A percentile compares a stretch with the other conserved stretches of the same genome.
Conservation (phyloP, 2,797 vertebrate species). For the Aldrovandia affinis region DNA sequence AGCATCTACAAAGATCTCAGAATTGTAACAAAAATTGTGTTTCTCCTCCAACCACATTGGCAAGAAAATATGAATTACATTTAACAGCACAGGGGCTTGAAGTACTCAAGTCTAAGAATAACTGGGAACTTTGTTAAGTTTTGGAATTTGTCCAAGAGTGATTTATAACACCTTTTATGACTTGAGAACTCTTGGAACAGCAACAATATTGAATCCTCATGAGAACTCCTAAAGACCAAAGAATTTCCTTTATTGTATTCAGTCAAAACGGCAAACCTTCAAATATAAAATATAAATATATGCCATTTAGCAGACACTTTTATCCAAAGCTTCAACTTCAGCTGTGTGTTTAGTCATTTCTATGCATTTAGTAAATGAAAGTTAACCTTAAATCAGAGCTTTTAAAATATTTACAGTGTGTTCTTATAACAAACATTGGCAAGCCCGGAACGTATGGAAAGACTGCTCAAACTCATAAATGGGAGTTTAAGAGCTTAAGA, state of each 20-base stretch:
- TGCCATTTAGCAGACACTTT: too few relatives aligned
- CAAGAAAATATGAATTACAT: not conserved
- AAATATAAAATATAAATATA: too few relatives aligned
- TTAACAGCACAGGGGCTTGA: not conserved
- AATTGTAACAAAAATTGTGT: not conserved
- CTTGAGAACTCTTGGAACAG: not conserved
- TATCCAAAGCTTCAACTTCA: too few relatives aligned
- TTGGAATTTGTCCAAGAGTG: slow-evolving; percentile 19
- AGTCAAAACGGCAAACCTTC: not conserved
- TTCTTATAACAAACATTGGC: not conserved
- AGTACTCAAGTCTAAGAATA: slow-evolving; percentile 3
- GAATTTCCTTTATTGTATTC: slow-evolving; percentile 7
- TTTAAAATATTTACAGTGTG: not conserved
- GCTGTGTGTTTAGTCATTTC: not conserved
- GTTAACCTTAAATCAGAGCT: not conserved
- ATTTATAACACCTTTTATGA: slow-evolving; percentile 3
- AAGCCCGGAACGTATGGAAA: not conserved
- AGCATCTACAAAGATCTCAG: not conserved
- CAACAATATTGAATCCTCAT: slow-evolving; percentile 1
- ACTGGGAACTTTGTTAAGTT: not conserved
- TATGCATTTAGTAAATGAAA: slow-evolving; percentile 5
- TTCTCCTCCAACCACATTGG: not conserved
- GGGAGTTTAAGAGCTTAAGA: too few relatives aligned
- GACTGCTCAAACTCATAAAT: not conserved
- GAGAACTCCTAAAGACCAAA: not conserved